These are phyloP conservation scores for Nipponacmea schrenckii DNA, from an alignment of 2,888 invertebrate species.

Conservation along the genomic window DNA sequence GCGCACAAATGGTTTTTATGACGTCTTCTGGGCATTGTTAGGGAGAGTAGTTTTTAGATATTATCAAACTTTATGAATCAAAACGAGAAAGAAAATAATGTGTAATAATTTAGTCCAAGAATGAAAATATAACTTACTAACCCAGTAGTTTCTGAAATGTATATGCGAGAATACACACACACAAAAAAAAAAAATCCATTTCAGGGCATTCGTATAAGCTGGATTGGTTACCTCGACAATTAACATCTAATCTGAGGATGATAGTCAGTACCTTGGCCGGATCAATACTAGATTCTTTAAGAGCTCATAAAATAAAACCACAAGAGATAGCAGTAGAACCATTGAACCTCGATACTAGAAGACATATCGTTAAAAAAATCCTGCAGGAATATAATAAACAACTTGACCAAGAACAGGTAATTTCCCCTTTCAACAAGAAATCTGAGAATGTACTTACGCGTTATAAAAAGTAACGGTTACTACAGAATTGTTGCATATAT, in stretches of 20 bases:
- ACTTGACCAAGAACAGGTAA: slow-evolving; percentile 41
- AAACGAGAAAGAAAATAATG: too few species aligned
- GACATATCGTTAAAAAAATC: slow-evolving; percentile 34
- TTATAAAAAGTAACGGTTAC: not conserved
- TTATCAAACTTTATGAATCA: too few species aligned
- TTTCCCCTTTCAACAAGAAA: not conserved
- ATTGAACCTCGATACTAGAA: slow-evolving; percentile 31
- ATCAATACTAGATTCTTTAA: slow-evolving; percentile 34
- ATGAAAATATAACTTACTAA: too few species aligned
- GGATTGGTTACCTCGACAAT: slow-evolving; percentile 36
- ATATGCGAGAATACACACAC: too few species aligned
- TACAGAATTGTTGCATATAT: too few species aligned
- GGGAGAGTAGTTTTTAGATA: too few species aligned
- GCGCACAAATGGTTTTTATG: not conserved
- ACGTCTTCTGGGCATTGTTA: too few species aligned
- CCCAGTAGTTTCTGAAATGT: too few species aligned
- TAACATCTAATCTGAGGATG: slow-evolving; percentile 37
- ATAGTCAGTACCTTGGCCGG: slow-evolving; percentile 45
- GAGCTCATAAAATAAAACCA: slow-evolving; percentile 18
- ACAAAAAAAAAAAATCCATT: too few species aligned
- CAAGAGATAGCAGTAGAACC: slow-evolving; percentile 37
- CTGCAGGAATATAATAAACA: slow-evolving; percentile 42
- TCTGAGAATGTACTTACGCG: not conserved
- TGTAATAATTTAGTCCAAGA: too few species aligned
- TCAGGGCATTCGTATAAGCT: slow-evolving; percentile 36